Evolutionary conservation across 2,888 invertebrate species (phyloP), one percentile per base, ranked within the genome.

Genomic region (Spatulosminthurus flaviceps): DNA sequence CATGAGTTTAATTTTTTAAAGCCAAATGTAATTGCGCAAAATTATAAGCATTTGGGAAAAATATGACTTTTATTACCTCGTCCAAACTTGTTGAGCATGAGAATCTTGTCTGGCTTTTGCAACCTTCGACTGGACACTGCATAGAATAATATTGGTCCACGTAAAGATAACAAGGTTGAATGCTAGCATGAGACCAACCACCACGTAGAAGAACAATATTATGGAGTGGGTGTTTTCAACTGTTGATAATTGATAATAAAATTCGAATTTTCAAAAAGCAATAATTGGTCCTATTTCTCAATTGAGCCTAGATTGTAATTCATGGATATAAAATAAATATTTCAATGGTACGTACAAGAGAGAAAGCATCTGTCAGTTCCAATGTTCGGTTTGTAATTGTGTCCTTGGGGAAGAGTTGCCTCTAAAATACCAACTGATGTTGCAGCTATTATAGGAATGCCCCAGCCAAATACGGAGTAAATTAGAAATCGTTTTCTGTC

Each of bases 111-210:
- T 66, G 1, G 26, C 74, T 24, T 29, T 24, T 21, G 73, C 43
- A 4, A 60, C 66, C 43, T 51, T 28, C 13, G 51, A 51, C 66
- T 74, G 74, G 24, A 70, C 61, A 24, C 21, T 21, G 28, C 79
- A 79, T 16, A 79, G 61, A 29, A 43, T 28, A 9, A 64, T 64
- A 7, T 73, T 79, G 26, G 79, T 79, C 67, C 79, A 29, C 4
- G 26, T 29, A 29, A 79, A 79, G n/a, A 79, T 60, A n/a, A 74
- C 42, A 24, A 73, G 11, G 74, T 79, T 79, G 24, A 67, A 22
- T 26, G 42, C 2, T 0, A 79, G 67, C 9, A 79, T 66, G 19
- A 64, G 24, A 0, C 72, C 79, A 66, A 79, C 29, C n/a, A 79
- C 19, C n/a, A 60, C 43, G 51, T 74, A 79, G 29, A 61, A 74